Evolutionary conservation across 2,888 invertebrate species (phyloP), one percentile per base, ranked within the genome.

Genomic region (Machimus atricapillus): DNA sequence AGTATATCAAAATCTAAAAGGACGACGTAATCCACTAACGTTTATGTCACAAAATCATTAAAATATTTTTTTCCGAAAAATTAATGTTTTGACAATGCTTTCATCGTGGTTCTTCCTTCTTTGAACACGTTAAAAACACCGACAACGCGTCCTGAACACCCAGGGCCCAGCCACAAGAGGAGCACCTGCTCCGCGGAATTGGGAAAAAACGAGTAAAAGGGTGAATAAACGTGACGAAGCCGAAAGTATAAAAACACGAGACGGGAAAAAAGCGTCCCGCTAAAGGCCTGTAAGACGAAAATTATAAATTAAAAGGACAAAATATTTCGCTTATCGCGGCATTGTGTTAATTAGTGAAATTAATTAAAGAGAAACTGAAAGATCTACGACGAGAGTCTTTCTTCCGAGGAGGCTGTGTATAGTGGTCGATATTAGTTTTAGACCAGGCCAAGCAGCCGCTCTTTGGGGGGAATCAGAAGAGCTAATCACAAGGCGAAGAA

Each of bases 341-440:
- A 85, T 85, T 85, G 85, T 85, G 85, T 85, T 85, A 85, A 85
- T 85, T 85, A 85, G 85, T 85, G 52, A 85, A 74, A 76, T 74
- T 85, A 85, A 85, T 85, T 85, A 85, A 85, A 85, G 52, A 7
- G 19, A 16, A 74, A 85, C 37, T 46, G 76, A n/a, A 85, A 85
- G 46, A 81, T 81, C 81, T 52, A 81, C 52, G 52, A 52, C 81
- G 56, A 81, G 31, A 81, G 81, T 52, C 52, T 81, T 52, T 27
- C 81, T 81, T 81, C 66, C 19, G 8, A 23, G 12, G 66, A 66
- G 66, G 66, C 66, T 66, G 66, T 19, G 9, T n/a, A 19, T 2
- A 56, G 56, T 19, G 19, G 19, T 56, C 0, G 14, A 56, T 16
- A 1, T 19, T 9, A 8, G 73, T 12, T 27, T 27, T 27, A 74